Evolutionary conservation across 2,888 invertebrate species (phyloP).

Genomic region (Drosophila heteroneura): DNA sequence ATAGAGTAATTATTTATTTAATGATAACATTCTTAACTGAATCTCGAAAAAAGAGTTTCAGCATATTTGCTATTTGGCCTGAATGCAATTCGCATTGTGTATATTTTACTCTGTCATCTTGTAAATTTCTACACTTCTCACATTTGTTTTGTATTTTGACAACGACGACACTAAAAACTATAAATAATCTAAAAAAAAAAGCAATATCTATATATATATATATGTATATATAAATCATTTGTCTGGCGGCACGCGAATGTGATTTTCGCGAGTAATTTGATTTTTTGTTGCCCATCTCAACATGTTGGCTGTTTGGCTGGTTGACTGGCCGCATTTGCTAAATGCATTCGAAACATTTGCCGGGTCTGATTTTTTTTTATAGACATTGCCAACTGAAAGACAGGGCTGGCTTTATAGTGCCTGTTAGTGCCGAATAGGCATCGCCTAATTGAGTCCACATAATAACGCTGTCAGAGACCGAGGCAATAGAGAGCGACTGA

Average conservation of each 20-base stretch:
- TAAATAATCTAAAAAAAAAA: constrained; percentile 42
- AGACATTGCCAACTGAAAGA: constrained; percentile 64
- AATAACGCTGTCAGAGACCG: constrained; percentile 66
- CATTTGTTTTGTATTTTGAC: constrained; percentile 47
- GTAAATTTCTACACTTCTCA: constrained; percentile 12
- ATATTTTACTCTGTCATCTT: constrained; percentile 4
- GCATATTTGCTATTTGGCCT: background rate
- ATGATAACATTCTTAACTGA: background rate
- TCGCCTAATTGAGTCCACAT: constrained; percentile 72
- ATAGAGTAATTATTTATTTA: too few relatives aligned
- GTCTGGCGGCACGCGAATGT: constrained; percentile 71
- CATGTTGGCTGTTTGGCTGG: constrained; percentile 3
- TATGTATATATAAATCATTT: constrained; percentile 63
- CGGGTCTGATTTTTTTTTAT: constrained; percentile 64
- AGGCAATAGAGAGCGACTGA: background rate
- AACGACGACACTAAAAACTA: constrained; percentile 47
- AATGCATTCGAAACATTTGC: constrained; percentile 29
- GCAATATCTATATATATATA: background rate
- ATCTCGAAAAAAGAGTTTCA: background rate
- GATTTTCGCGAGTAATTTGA: constrained; percentile 31
- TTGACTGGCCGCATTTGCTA: constrained; percentile 34
- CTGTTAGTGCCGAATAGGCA: constrained; percentile 32
- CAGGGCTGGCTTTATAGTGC: constrained; percentile 50
- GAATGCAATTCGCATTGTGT: background rate
- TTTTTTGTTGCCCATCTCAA: constrained; percentile 34